Base-by-base conservation (phyloP, 92 coral and sea anemone species). In the Bergia sp. region DNA sequence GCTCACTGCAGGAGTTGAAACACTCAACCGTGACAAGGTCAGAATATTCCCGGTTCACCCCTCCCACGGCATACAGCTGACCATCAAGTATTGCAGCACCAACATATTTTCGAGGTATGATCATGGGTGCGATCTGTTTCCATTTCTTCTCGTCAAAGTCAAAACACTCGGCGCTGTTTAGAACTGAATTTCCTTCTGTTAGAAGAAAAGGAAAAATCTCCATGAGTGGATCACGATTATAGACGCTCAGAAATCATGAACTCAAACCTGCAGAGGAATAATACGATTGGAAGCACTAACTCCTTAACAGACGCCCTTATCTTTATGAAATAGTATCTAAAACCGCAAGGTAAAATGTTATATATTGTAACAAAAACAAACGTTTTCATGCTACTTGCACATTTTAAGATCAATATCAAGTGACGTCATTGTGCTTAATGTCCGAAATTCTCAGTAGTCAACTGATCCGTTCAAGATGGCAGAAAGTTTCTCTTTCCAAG, bases 51-150 rank as follows among this genome's bases (percentile, higher is more conserved):
- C 92, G 92, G 69, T 97, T 97, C 58, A 97, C 93, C 42, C 99
- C 99, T 89, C 99, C 99, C 8, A 95, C 98, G 38, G 97, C 99
- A 94, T 97, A 97, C 94, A 97, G 92, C 96, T 94, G 97, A 92
- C 96, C 98, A 90, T 97, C 99, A 87, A 97, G 97, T 78, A 95
- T 74, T 41, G 98, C 99, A 42, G 96, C 89, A 15, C 98, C 99
- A 21, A 96, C 97, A 77, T 79, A 93, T 90, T 97, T 97, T 69
- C 99, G 91, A 4, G 99, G 95, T 64, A 95, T 93, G 77, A 95
- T 95, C 99, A 97, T 97, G 5, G 98, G 97, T 10, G 97, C 93
- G 75, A 94, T 90, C 88, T 86, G 81, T 44, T 93, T 89, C 99
- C 99, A 97, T 88, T 72, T 93, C 94, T 93, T 93, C 42, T 93